Conservation (phyloP, 1,140 invertebrate genomes). For the Macrobrachium nipponense region DNA sequence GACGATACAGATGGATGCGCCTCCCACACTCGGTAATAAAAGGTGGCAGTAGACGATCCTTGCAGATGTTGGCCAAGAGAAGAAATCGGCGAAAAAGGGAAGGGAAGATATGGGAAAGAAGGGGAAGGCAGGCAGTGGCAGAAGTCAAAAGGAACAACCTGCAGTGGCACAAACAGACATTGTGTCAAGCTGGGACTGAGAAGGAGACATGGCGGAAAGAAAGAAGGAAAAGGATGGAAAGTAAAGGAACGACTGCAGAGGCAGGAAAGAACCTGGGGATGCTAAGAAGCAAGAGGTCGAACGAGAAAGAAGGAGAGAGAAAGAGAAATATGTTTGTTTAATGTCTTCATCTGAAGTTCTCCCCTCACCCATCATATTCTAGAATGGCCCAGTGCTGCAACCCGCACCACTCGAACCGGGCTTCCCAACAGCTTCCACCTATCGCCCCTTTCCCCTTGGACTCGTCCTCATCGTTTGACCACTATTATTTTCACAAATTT, state of each 20-base stretch:
- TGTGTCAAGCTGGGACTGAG: not conserved
- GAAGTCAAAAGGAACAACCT: not conserved
- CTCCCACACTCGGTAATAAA: constrained; percentile 12
- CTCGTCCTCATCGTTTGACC: no score
- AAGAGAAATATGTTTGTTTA: not conserved
- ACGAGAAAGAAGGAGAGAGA: constrained; percentile 19
- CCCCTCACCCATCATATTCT: no score
- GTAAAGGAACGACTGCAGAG: not conserved
- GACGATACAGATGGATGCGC: constrained; percentile 17
- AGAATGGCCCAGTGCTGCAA: no score
- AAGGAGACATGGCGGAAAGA: not conserved
- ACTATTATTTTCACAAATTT: no score
- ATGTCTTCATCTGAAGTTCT: no score
- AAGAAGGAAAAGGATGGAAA: not conserved
- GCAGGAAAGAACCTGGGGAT: not conserved
- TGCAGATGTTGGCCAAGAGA: constrained; percentile 7
- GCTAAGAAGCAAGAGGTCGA: not conserved
- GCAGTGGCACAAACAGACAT: not conserved
- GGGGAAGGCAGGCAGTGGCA: not conserved
- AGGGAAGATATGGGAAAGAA: not conserved
- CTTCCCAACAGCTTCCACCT: no score
- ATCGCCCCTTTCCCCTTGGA: no score
- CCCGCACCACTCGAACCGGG: no score
- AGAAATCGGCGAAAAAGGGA: not conserved
- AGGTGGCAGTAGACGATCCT: constrained; percentile 1